Evolutionary conservation across 2,113 vertebrate species (phyloP), one percentile per base, ranked within the genome.

Genomic region (Nerophis ophidion): DNA sequence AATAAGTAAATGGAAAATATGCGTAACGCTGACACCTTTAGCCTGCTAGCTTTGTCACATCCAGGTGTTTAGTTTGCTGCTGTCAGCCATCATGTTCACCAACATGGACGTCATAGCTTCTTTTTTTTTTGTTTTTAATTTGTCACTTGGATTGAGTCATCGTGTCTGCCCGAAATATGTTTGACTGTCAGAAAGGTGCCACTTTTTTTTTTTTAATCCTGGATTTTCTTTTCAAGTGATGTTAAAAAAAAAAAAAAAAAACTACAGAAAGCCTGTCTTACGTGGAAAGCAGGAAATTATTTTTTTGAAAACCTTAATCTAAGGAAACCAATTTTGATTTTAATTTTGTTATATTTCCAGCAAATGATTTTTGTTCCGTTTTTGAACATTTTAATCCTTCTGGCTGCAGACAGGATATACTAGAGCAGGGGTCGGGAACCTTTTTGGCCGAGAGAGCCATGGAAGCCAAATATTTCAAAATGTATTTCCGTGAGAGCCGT

Each of bases 351-450:
- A 72, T 59, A 74, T 74, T 83, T 83, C 72, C 66, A 74, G 57
- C 64, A 83, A 83, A 81, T 81, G 64, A 84, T 87, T 74, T 64
- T 65, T 61, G 57, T 0, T 34, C 7, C 7, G 0, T 33, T 17
- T 56, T 54, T 79, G 71, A 71, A 77, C 69, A 51, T 81, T 84
- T 65, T 84, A 87, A 87, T 88, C 85, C 81, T 83, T 83, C 81
- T 87, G 84, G 84, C 82, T 80, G 44, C 48, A 63, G 80, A 70
- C 72, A 65, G 74, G 60, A 74, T 74, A 83, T 85, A 83, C 85
- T 82, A 84, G n/a, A n/a, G n/a, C n/a, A n/a, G n/a, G n/a, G n/a
- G n/a, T n/a, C n/a, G n/a, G n/a, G n/a, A n/a, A n/a, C n/a, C n/a
- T n/a, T n/a, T n/a, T n/a, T n/a, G n/a, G n/a, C n/a, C n/a, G n/a